These are phyloP conservation scores for Microcebus tavaratra DNA, from an alignment of 2,113 vertebrate species.

Conservation along the genomic window DNA sequence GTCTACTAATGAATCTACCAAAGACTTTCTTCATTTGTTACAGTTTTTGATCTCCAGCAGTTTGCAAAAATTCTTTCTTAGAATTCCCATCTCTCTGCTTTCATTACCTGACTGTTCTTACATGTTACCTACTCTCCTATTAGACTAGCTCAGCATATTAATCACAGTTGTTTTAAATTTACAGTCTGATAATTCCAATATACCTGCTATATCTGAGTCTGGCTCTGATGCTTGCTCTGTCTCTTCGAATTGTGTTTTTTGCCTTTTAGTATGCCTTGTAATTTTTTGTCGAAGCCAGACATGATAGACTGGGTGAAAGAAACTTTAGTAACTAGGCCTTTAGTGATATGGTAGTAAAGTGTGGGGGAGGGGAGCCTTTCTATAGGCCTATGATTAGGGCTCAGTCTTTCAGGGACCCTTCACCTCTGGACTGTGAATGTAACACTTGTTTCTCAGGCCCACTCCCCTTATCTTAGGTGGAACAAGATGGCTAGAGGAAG, in stretches of 20 bases:
- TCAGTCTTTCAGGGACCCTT: background rate
- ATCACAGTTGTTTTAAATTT: background rate
- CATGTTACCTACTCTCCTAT: background rate
- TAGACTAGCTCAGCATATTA: background rate
- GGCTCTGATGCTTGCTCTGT: background rate
- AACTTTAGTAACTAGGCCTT: background rate
- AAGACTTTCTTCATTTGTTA: background rate
- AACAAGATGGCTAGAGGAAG: background rate
- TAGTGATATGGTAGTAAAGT: background rate
- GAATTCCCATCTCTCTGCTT: background rate
- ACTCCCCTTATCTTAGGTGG: background rate
- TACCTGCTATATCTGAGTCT: background rate
- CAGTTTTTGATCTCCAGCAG: background rate
- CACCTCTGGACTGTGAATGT: background rate
- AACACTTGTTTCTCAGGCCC: too few species aligned
- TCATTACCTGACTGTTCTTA: background rate
- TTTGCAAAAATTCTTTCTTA: background rate
- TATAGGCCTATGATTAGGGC: background rate
- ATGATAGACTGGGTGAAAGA: background rate
- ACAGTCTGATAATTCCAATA: background rate
- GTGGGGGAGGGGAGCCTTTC: background rate
- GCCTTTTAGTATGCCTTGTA: background rate
- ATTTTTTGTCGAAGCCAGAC: background rate
- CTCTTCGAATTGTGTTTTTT: background rate
- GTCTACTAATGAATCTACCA: background rate